phyloP scores from a whole-genome alignment of 53 echinoderm and acorn worm genomes.

The Temnopleurus reevesii region DNA sequence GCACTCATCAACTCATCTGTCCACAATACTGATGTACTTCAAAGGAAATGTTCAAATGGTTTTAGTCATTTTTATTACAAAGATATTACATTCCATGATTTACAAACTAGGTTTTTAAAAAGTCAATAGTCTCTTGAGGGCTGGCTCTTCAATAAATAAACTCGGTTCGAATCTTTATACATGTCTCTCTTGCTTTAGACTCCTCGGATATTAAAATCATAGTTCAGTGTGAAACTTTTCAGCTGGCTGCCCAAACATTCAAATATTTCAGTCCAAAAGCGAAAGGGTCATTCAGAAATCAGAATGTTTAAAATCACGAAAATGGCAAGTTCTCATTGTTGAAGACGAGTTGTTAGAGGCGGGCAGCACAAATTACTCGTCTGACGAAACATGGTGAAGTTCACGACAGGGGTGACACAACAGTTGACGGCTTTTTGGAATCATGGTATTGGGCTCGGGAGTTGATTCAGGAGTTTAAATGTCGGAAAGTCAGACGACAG shows the following conservation, averaged over 20 bases:
- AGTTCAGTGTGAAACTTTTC: too few species aligned
- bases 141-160: conserved; percentile 48
- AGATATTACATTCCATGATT: conserved; percentile 53
- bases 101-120: conserved; percentile 23
- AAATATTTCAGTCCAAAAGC: conserved; percentile 15
- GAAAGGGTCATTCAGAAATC: not conserved
- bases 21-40: not conserved
- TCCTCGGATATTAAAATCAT: not conserved
- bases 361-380: too few species aligned
- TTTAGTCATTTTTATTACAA: conserved; percentile 55
- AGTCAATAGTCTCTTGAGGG: conserved; percentile 41
- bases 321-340: not conserved
- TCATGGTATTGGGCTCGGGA: too few species aligned
- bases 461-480: conserved; percentile 12
- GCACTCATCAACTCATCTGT: too few species aligned
- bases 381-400: not conserved
- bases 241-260: conserved; percentile 10
- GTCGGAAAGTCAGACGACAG: not conserved
- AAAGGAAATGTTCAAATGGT: too few species aligned
- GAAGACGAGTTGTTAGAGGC: not conserved
- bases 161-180: conserved; percentile 18
- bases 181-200: not conserved
- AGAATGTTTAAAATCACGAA: not conserved
- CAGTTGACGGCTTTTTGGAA: too few species aligned
- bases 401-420: not conserved